These are phyloP conservation scores for Radopholus similis DNA, from an alignment of 1,140 invertebrate species.

Conservation along the genomic window DNA sequence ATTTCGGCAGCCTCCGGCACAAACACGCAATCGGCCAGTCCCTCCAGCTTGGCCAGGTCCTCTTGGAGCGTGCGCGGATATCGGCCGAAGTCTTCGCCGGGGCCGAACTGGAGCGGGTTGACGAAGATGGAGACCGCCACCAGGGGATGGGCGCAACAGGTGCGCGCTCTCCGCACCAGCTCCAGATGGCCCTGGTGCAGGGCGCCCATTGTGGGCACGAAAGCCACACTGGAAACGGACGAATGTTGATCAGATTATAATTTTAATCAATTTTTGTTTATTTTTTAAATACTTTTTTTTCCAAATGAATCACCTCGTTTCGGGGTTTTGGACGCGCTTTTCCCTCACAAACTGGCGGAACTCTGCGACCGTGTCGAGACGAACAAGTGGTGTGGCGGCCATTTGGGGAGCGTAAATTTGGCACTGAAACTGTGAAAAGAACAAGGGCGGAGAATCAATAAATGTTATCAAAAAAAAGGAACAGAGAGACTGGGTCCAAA, in stretches of 20 bases:
- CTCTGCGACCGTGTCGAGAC: no score
- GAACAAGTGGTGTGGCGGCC: no score
- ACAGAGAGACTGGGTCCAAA: no score
- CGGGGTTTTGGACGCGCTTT: no score
- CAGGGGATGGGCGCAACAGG: background rate
- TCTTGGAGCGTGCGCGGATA: conserved; percentile 27
- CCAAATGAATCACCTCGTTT: no score
- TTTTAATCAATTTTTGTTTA: background rate
- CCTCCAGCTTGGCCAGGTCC: conserved; percentile 22
- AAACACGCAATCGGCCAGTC: conserved; percentile 28
- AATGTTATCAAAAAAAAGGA: no score
- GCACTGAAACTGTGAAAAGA: no score
- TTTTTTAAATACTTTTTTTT: background rate
- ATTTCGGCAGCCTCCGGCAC: conserved; percentile 20
- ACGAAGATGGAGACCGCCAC: conserved; percentile 32
- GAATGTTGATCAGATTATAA: no score
- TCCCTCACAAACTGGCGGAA: no score
- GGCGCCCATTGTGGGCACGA: conserved; percentile 43
- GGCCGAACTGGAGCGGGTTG: conserved; percentile 34
- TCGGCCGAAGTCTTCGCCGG: conserved; percentile 17
- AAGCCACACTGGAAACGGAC: conserved; percentile 11
- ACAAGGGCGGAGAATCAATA: no score
- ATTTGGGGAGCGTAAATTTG: no score
- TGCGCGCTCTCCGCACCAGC: conserved; percentile 16
- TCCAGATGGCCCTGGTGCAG: conserved; percentile 37